Conservation (phyloP, 2,888 invertebrate species). For the Tipula lateralis region DNA sequence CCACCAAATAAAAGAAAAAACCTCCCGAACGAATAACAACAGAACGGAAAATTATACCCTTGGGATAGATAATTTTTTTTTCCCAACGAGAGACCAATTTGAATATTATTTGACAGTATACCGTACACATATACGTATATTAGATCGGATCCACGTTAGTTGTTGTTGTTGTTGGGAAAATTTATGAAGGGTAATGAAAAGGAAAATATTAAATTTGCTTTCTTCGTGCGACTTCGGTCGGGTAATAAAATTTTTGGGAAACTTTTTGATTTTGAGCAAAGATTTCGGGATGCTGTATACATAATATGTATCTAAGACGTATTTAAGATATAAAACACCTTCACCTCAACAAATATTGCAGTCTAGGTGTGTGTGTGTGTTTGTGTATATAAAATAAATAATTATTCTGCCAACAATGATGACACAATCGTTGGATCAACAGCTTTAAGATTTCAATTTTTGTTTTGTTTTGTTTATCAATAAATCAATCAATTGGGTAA, state of each 20-base stretch:
- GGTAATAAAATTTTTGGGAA: background rate
- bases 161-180: background rate
- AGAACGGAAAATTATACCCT: background rate
- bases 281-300: background rate
- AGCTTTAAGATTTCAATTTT: background rate
- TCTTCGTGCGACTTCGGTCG: background rate
- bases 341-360: background rate
- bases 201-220: background rate
- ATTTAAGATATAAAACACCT: background rate
- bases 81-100: background rate
- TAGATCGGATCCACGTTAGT: background rate
- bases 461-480: background rate
- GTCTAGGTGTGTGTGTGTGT: background rate
- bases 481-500: background rate
- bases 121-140: background rate
- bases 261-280: background rate
- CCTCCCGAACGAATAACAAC: background rate
- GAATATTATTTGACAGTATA: slow-evolving; percentile 4
- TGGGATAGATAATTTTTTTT: slow-evolving; percentile 12
- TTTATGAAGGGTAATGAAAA: background rate
- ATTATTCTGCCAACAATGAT: background rate
- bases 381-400: background rate
- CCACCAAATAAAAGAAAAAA: background rate
- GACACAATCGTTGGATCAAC: background rate
- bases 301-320: background rate